Evolutionary conservation across 1,140 invertebrate genomes (phyloP).

Genomic region (Cheumatopsyche charites): DNA sequence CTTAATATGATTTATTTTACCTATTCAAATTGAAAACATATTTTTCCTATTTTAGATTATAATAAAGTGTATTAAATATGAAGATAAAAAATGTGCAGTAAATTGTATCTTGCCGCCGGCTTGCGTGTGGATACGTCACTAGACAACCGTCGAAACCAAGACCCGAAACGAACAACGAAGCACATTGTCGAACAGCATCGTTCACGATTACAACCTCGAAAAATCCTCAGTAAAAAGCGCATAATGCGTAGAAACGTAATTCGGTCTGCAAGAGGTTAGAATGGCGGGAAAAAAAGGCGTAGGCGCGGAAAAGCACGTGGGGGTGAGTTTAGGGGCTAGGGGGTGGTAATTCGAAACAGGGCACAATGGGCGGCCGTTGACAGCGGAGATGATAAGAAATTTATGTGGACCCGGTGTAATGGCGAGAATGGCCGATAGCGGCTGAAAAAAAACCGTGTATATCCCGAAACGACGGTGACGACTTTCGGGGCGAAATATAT

Average conservation of each 20-base stretch:
- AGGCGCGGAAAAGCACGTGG: not conserved
- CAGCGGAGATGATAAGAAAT: conserved; percentile 44
- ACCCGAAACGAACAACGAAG: no score
- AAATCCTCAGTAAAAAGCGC: not conserved
- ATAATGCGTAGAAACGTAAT: conserved; percentile 22
- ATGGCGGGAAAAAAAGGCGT: not conserved
- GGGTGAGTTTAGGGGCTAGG: not conserved
- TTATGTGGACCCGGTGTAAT: conserved; percentile 41
- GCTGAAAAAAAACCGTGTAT: conserved; percentile 23
- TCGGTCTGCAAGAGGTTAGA: not conserved
- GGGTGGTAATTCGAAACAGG: conserved; percentile 30
- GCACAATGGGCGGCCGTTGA: conserved; percentile 33
- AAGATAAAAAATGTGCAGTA: no score
- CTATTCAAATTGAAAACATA: no score
- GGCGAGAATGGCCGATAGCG: conserved; percentile 39
- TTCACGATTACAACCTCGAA: not conserved
- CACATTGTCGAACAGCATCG: not conserved
- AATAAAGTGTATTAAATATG: no score
- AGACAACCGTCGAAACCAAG: no score
- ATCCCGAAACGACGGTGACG: conserved; percentile 20
- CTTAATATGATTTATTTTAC: no score
- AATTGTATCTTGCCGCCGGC: no score
- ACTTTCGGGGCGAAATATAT: conserved; percentile 22
- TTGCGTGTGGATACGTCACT: no score
- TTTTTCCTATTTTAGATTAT: no score